Evolutionary conservation across 2,113 vertebrate genomes (phyloP).

Genomic region (Tragelaphus strepsiceros): DNA sequence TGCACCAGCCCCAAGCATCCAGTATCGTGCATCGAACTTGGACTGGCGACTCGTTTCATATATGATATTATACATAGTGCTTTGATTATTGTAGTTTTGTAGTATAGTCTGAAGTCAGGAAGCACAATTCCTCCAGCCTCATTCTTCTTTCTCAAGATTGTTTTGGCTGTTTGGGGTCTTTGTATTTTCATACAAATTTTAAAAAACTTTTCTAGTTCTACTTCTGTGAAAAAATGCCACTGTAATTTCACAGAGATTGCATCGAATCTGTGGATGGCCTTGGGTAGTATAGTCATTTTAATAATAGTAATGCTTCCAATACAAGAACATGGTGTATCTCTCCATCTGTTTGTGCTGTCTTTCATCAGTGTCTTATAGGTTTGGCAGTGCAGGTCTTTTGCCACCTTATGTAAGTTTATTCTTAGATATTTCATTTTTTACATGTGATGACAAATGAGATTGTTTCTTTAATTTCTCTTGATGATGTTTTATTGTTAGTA

Average conservation of each 20-base stretch:
- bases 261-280: neutral
- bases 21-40: too few relatives aligned
- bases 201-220: neutral
- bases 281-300: neutral
- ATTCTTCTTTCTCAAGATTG: neutral
- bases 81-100: neutral
- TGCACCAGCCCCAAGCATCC: too few relatives aligned
- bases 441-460: neutral
- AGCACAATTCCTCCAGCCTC: neutral
- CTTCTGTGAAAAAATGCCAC: neutral
- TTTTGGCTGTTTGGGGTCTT: neutral
- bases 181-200: neutral
- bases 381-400: neutral
- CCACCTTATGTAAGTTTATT: neutral
- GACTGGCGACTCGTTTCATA: too few relatives aligned
- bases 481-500: neutral
- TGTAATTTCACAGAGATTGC: neutral
- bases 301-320: neutral
- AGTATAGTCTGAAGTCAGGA: neutral
- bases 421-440: neutral
- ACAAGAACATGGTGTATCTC: neutral
- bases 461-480: neutral
- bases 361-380: neutral
- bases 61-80: neutral
- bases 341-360: neutral